Conservation (phyloP, 2,888 invertebrate genomes). For the Pollenia amentaria region DNA sequence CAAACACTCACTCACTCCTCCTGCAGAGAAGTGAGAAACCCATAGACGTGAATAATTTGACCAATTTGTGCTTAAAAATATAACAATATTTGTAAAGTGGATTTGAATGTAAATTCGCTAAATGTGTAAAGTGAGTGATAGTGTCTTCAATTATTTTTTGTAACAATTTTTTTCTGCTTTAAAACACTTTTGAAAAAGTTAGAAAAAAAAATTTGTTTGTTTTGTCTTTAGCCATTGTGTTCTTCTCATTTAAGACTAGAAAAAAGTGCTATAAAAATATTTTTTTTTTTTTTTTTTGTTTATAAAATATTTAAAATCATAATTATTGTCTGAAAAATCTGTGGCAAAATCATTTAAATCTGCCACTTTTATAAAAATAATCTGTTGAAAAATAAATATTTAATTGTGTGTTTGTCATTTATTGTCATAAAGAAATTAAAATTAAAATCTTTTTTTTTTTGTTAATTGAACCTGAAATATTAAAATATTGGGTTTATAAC, state of each 20-base stretch:
- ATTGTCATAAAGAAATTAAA: constrained; percentile 18
- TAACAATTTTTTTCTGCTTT: too few species aligned
- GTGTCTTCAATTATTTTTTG: background rate
- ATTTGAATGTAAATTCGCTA: background rate
- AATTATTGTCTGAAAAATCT: background rate
- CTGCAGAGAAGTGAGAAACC: background rate
- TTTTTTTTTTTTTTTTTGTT: too few species aligned
- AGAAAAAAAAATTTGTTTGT: too few species aligned
- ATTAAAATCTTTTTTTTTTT: constrained; percentile 15
- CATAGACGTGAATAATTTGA: background rate
- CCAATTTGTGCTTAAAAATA: background rate
- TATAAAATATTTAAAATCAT: too few species aligned
- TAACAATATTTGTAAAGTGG: background rate
- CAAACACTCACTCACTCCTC: constrained; percentile 33
- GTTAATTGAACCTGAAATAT: constrained; percentile 15
- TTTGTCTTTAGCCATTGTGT: background rate
- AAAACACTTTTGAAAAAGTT: too few species aligned
- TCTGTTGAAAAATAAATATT: constrained; percentile 32
- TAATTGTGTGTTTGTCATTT: constrained; percentile 25
- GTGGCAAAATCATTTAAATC: constrained; percentile 1
- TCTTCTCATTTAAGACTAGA: background rate
- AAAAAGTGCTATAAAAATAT: background rate
- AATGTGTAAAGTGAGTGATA: background rate
- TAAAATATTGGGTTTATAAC: constrained; percentile 16
- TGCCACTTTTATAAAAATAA: constrained; percentile 26